A percentile compares a stretch with the other conserved stretches of the same genome.
Evolutionary conservation across 2,113 vertebrate genomes (phyloP).

Genomic region (Notarius lentiginosus): DNA sequence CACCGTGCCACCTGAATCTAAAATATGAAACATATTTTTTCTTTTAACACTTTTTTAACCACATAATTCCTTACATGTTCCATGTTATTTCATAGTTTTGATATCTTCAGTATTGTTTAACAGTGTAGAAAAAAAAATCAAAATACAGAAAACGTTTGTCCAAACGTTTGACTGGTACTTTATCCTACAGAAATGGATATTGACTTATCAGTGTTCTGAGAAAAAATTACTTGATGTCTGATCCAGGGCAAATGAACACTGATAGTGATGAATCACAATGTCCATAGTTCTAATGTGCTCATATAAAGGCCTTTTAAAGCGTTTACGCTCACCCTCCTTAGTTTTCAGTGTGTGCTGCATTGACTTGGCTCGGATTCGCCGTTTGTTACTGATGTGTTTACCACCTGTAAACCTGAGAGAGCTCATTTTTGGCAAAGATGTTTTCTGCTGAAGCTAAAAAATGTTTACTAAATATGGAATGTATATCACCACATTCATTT

Average conservation of each 20-base stretch:
- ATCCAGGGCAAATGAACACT: not conserved
- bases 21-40: too few species aligned
- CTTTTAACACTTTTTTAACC: too few species aligned
- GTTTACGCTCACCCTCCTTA: not conserved
- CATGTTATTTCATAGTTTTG: too few species aligned
- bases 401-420: too few species aligned
- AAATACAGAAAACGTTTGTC: too few species aligned
- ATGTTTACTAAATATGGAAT: too few species aligned
- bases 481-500: too few species aligned
- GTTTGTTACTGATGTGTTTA: not conserved
- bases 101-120: too few species aligned
- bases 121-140: too few species aligned
- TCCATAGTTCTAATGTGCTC: not conserved
- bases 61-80: too few species aligned
- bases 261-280: not conserved
- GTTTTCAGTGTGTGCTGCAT: not conserved
- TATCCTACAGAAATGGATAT: slow-evolving; percentile 2
- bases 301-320: not conserved
- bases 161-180: not conserved
- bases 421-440: not conserved
- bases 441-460: not conserved
- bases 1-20: too few species aligned
- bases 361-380: not conserved
- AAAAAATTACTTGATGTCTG: not conserved
- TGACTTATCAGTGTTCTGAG: not conserved